Evolutionary conservation across 2,797 vertebrate genomes (phyloP), one percentile per base, ranked within the genome.

Genomic region (Manis crassicaudata): DNA sequence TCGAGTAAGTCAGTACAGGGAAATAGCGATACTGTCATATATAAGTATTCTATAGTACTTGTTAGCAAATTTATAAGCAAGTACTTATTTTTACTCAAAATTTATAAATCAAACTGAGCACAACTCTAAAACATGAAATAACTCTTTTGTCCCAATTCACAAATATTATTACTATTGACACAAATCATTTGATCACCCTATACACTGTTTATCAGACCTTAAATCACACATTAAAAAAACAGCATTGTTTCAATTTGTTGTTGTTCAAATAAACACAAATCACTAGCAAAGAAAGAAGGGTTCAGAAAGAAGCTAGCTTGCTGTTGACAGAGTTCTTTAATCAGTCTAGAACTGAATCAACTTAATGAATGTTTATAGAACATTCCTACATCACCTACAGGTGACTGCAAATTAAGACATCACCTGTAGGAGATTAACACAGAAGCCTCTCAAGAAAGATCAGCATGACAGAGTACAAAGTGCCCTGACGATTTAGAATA

Each of bases 21-120:
- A 58, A 79, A 7, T 37, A 85, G 62, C 43, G 16, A 46, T 13
- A n/a, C 12, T 37, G 27, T 32, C 20, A 62, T 46, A 46, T 46
- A 46, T 46, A 46, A 46, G 10, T 46, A 46, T 46, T 10, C 46
- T 11, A 29, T 21, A 9, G 3, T n/a, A 32, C 32, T 18, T 50
- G 50, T 9, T n/a, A 40, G 46, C 72, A 58, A 92, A 76, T 88
- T 83, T 75, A 87, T 46, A 93, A 87, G 43, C n/a, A 92, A 80
- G 12, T 2, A 50, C 23, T 95, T 91, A 75, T 63, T 75, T 87
- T 81, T 62, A 94, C 40, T 89, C 14, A 27, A 92, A 84, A 88
- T 91, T 68, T 94, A 63, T 79, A 77, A 92, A 77, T 7, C 40
- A n/a, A 80, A 68, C 50, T 56, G 37, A 90, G 60, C 11, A 79